These are phyloP conservation scores for Ophioninae sp. DNA, from an alignment of 2,888 invertebrate genomes.

Conservation along the genomic window DNA sequence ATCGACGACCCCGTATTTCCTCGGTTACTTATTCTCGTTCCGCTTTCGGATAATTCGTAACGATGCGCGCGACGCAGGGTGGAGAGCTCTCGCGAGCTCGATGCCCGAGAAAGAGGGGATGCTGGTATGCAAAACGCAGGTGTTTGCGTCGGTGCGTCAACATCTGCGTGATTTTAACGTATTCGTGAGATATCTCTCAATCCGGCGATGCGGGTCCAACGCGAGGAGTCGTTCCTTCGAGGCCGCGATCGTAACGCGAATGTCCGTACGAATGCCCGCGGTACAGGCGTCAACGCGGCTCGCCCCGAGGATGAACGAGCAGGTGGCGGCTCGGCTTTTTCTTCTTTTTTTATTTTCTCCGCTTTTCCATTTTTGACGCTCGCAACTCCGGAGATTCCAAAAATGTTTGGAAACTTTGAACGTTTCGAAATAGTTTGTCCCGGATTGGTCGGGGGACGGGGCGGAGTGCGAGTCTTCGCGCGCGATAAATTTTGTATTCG, in stretches of 20 bases:
- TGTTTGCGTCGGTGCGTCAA: conserved; percentile 4
- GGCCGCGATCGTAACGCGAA: conserved; percentile 38
- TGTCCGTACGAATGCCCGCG: conserved; percentile 28
- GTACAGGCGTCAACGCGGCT: conserved; percentile 22
- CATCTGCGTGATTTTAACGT: conserved; percentile 59
- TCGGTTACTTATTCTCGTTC: not conserved
- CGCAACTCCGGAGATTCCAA: no score
- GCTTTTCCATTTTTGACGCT: no score
- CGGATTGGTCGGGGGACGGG: no score
- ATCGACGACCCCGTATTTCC: not conserved
- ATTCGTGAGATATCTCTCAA: conserved; percentile 57
- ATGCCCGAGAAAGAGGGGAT: not conserved
- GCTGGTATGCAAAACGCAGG: conserved; percentile 16
- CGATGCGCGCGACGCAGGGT: conserved; percentile 1
- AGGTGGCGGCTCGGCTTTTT: conserved; percentile 47
- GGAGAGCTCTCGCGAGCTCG: not conserved
- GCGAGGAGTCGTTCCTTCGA: conserved; percentile 6
- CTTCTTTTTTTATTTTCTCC: not conserved
- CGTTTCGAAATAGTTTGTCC: no score
- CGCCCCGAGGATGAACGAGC: conserved; percentile 40
- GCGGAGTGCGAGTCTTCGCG: not conserved
- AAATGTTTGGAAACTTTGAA: no score
- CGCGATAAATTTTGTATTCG: conserved; percentile 18
- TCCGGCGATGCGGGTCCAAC: conserved; percentile 48
- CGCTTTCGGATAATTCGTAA: not conserved